Base-by-base conservation (phyloP, 2,797 vertebrate species). In the Gadopsis bispinosus region DNA sequence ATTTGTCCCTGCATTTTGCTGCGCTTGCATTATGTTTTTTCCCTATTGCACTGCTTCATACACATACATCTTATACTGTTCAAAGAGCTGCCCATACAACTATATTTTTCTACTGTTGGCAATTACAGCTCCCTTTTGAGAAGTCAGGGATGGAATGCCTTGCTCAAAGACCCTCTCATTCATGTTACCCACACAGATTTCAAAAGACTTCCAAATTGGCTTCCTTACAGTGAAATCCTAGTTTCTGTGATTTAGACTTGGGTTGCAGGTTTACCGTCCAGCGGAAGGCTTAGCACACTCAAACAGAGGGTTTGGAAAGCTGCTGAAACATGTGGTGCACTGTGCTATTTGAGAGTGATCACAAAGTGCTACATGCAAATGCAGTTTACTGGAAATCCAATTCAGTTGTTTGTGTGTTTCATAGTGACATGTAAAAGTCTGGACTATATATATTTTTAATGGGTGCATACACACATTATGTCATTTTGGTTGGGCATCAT, bases 1-100 rank as follows among this genome's bases (percentile, higher is more conserved):
- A 78, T 82, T 74, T 80, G 51, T 62, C 33, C 51, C 55, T 29
- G 54, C 35, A 37, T 79, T 83, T 70, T 71, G 56, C 69, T 75
- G 73, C 71, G 73, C 56, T 13, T 71, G 69, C 54, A 48, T 67
- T 43, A 16, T 68, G 55, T 47, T 84, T 65, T 39, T 70, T 54
- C 29, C 48, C 45, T 12, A 53, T 35, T 33, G 4, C 47, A 54
- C 14, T 71, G 20, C 61, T 61, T 69, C 47, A 63, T 61, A 70
- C 39, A 64, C n/a, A 63, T 53, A 58, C 48, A 82, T 67, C 69
- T 16, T 37, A 73, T 41, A 43, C 35, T 35, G 31, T 59, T 61
- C 50, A 71, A 22, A 66, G 29, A 69, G 12, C 9, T 69, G 33
- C 29, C 22, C n/a, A 35, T 48, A 56, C 4, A 77, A 26, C 48